These are phyloP conservation scores for Osmoderma eremita DNA, from an alignment of 2,888 invertebrate genomes.

Conservation along the genomic window DNA sequence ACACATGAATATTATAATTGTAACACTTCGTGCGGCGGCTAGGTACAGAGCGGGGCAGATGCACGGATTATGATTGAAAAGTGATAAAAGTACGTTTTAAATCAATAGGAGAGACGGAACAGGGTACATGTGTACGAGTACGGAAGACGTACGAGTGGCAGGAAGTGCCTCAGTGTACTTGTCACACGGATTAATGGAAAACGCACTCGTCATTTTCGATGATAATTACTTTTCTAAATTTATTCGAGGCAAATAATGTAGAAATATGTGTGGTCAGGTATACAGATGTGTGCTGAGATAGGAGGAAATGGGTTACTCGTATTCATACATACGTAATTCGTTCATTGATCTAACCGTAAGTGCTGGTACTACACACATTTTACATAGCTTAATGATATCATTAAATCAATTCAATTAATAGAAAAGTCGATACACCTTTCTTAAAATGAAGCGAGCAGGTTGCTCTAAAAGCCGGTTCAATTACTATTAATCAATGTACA, in stretches of 20 bases:
- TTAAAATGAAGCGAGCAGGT: too few species aligned
- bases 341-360: conserved; percentile 3
- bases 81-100: conserved; percentile 34
- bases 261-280: conserved; percentile 31
- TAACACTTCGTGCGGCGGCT: conserved; percentile 38
- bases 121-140: background rate
- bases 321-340: background rate
- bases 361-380: conserved; percentile 5
- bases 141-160: conserved; percentile 1
- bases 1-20: conserved; percentile 50
- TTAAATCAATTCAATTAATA: conserved; percentile 20
- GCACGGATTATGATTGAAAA: conserved; percentile 40
- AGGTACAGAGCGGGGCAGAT: conserved; percentile 21
- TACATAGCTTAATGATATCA: conserved; percentile 11
- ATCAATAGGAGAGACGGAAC: conserved; percentile 14
- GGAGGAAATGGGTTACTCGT: conserved; percentile 26
- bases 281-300: conserved; percentile 24
- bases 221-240: conserved; percentile 35
- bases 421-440: too few species aligned
- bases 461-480: too few species aligned
- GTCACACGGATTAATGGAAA: conserved; percentile 34
- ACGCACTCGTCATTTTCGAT: conserved; percentile 31
- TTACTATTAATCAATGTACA: too few species aligned
- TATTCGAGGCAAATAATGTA: conserved; percentile 33
- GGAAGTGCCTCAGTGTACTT: conserved; percentile 28